Conservation (phyloP, 1,140 invertebrate genomes). For the Asbolus verrucosus region DNA sequence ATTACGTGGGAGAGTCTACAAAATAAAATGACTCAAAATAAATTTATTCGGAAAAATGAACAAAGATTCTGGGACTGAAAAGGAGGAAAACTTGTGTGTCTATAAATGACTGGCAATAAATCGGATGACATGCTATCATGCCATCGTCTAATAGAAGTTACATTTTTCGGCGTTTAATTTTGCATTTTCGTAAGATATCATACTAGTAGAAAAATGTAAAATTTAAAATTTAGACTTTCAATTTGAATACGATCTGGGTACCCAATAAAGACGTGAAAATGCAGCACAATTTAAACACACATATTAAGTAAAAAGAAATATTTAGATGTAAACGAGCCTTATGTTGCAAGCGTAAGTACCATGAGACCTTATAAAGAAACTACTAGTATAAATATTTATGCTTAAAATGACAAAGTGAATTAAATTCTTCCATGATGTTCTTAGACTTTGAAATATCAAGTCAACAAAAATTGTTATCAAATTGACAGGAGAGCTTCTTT, state of each 20-base stretch:
- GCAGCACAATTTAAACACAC: no score
- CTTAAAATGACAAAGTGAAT: constrained; percentile 6
- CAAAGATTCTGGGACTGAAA: background rate
- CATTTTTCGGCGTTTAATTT: background rate
- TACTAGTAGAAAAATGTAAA: no score
- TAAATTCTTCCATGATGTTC: constrained; percentile 27
- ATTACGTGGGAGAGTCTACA: no score
- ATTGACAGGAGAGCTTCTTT: no score
- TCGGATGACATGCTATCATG: background rate
- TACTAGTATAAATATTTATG: constrained; percentile 27
- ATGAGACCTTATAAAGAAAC: constrained; percentile 19
- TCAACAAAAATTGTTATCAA: constrained; percentile 27
- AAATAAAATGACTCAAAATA: background rate
- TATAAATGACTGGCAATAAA: no score
- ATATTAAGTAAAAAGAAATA: constrained; percentile 5
- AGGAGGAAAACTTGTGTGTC: no score
- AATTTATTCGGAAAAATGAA: constrained; percentile 3
- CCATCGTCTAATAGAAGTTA: background rate
- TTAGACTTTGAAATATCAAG: constrained; percentile 10
- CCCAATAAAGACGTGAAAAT: constrained; percentile 25
- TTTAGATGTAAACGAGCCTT: constrained; percentile 19
- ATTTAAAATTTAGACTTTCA: background rate
- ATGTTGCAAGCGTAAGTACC: background rate
- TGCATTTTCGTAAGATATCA: background rate
- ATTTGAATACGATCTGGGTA: background rate